Base-by-base conservation (phyloP, 2,888 invertebrate genomes). In the Brachypterus glaber region DNA sequence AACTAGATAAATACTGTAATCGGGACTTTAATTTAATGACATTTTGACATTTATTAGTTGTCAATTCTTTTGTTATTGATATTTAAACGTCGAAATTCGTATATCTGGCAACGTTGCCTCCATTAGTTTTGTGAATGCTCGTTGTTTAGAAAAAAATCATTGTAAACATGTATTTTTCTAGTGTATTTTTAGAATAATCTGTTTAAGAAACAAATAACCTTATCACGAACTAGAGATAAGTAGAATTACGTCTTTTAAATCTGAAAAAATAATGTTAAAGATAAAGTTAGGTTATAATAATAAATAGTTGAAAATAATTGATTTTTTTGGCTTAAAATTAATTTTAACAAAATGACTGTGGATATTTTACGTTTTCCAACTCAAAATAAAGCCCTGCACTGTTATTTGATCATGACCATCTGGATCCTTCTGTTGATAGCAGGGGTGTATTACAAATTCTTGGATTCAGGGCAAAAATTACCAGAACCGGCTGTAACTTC, bases 361-460 rank as follows among this genome's bases (percentile, higher is more conserved):
- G 74, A 74, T 57, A 65, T 73, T 55, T 68, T 75, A 49, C 71
- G 76, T 41, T 71, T 74, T 51, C 49, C 51, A 37, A 8, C 32
- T 4, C 84, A 85, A 57, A 83, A 82, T 58, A 73, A 82, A 55
- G 84, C 86, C 17, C 72, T 86, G 57, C 85, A 86, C 58, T 87
- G 86, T 66, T 87, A 86, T 59, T 67, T 86, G 51, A 74, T 86
- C 39, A 76, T 87, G 68, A 84, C 79, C 63, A 60, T 86, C 47
- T 87, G 87, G 87, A 85, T 87, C 58, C 77, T 84, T 60, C 70
- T 85, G 39, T 67, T 86, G 16, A 77, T 86, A 45, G 82, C 81
- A 52, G 84, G 83, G 36, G 80, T 86, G 73, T 87, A 86, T 62
- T 87, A 86, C 62, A 86, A 83, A 59, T 87, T 63, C 45, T 51